Evolutionary conservation across 2,113 vertebrate genomes (phyloP), one percentile per base, ranked within the genome.

Genomic region (Lepisosteus osseus): DNA sequence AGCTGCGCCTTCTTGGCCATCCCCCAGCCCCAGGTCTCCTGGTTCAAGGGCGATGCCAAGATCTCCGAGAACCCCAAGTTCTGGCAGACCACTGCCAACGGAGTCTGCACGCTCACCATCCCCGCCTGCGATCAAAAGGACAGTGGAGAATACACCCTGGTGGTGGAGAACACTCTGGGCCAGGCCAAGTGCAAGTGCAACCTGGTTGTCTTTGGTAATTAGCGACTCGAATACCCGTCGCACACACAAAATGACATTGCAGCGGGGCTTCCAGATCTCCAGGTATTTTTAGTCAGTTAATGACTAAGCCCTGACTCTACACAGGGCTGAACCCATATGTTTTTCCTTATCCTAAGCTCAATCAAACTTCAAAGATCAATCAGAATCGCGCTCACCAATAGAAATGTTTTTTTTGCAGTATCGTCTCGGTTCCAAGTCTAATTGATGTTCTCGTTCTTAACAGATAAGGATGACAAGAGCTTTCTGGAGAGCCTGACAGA

Each of bases 381-480:
- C 29, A 29, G 29, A 29, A 29, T 29, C 29, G 29, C 47, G 9
- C 47, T 51, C 47, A 51, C 5, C 5, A 51, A 51, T 51, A 51
- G 9, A 51, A 6, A 51, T 51, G 47, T 51, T 6, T 9, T 51
- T 51, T 51, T 51, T 51, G 47, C 5, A 51, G 55, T 45, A 44
- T n/a, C 15, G 56, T 17, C 13, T 29, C 2, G 29, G 29, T 29
- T 29, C 29, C 29, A 29, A 44, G 43, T 71, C 15, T 45, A 17
- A 14, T 17, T 54, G 45, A 13, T 14, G 15, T 67, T 43, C 7
- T 44, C 3, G 44, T 77, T 42, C 63, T 65, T 80, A 69, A 67
- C 78, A 90, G 85, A 91, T 79, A 90, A 93, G 79, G 76, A 88
- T 71, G 77, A 86, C 78, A 90, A 78, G 61, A 69, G 71, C 63